Base-by-base conservation (phyloP, 2,888 invertebrate genomes). In the Dasysyrphus tricinctus region DNA sequence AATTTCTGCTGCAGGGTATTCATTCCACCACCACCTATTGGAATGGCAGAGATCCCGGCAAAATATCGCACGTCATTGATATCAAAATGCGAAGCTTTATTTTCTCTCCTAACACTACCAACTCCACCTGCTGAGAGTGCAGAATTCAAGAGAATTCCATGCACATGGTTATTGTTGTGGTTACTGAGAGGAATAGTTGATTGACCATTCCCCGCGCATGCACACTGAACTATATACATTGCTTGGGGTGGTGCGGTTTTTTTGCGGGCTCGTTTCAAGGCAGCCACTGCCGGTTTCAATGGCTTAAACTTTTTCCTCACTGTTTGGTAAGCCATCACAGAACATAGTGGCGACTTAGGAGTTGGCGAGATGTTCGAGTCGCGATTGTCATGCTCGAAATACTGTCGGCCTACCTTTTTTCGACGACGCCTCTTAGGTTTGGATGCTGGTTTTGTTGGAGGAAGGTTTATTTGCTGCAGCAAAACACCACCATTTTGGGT, bases 311-410 rank as follows among this genome's bases (percentile, higher is more conserved):
- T 92, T 81, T 90, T 90, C 51, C 90, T 92, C 75, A 90, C 90
- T 16, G 89, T 91, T 12, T 90, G 90, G 88, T 91, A 92, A 81
- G 89, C 65, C 54, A 89, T 88, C 44, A 47, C 34, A 19, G 56
- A 16, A 49, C 5, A 57, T 12, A 5, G 24, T 0, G 74, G 57
- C 1, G 86, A 72, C 39, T 82, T 70, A 37, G 47, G 24, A 9
- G 12, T 32, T 47, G 85, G 34, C n/a, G 69, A 49, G 6, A 37
- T 29, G 63, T 81, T 79, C 47, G 34, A 34, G 56, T 90, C 89
- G 69, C 92, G 92, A 89, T 91, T 92, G 80, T 92, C 92, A 73
- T 92, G 92, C 74, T 92, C 92, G 87, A 91, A 92, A 79, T 92
- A 92, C 76, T 90, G 91, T 29, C 90, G 86, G 9, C 61, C 51